These are phyloP conservation scores for Thamnophis elegans DNA, from an alignment of 2,797 vertebrate species.

Conservation along the genomic window DNA sequence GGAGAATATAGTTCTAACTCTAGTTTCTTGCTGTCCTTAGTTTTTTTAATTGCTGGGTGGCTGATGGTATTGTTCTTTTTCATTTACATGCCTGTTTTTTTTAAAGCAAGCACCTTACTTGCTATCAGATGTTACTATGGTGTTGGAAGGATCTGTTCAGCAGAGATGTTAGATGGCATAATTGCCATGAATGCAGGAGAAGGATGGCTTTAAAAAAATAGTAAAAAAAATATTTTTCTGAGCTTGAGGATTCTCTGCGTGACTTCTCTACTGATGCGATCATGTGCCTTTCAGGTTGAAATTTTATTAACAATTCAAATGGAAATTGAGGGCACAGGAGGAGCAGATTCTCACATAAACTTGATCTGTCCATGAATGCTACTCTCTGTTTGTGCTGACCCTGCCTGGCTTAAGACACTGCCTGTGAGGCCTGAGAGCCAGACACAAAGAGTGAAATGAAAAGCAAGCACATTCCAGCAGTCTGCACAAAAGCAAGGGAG, in stretches of 20 bases:
- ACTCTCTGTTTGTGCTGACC: constrained; percentile 94
- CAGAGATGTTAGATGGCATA: constrained; percentile 65
- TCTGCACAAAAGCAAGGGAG: constrained; percentile 76
- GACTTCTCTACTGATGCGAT: constrained; percentile 85
- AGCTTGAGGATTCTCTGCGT: constrained; percentile 80
- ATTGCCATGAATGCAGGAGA: constrained; percentile 77
- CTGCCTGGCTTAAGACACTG: constrained; percentile 87
- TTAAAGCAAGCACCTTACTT: constrained; percentile 51
- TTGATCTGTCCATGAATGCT: constrained; percentile 98
- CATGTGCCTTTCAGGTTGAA: constrained; percentile 83
- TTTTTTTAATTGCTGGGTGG: not conserved
- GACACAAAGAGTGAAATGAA: constrained; percentile 84
- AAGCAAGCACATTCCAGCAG: constrained; percentile 83
- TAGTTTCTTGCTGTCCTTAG: constrained; percentile 34
- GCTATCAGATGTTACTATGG: constrained; percentile 71
- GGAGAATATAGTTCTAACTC: constrained; percentile 4
- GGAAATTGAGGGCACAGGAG: constrained; percentile 91
- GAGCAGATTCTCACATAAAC: constrained; percentile 98
- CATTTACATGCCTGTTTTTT: not conserved
- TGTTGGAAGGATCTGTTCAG: constrained; percentile 47
- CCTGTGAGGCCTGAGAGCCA: constrained; percentile 79
- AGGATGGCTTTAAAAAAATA: constrained; percentile 66
- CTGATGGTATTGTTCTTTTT: constrained; percentile 7
- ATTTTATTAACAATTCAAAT: constrained; percentile 99
- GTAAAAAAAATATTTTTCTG: constrained; percentile 78